phyloP scores from a whole-genome alignment of 2,888 invertebrate species.

The Lithophane ornitopus region DNA sequence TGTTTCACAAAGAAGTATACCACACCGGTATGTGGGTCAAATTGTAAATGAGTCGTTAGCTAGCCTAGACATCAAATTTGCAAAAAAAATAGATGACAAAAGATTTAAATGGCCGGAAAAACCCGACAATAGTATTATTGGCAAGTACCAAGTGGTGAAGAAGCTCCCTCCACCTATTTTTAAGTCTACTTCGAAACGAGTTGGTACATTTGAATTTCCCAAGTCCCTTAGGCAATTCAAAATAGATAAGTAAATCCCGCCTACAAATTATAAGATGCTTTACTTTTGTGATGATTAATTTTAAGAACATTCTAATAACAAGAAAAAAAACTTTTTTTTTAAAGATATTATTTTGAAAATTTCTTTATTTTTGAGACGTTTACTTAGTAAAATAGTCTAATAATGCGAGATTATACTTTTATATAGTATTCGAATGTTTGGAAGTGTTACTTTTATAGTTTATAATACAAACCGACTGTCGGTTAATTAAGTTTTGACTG shows the following conservation, averaged over 20 bases:
- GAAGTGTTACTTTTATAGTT: too few relatives aligned
- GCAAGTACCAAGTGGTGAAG: slow-evolving; percentile 56
- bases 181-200: slow-evolving; percentile 40
- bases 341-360: too few relatives aligned
- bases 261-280: too few relatives aligned
- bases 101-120: slow-evolving; percentile 64
- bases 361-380: too few relatives aligned
- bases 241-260: slow-evolving; percentile 33
- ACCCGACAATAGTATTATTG: slow-evolving; percentile 55
- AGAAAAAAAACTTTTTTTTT: too few relatives aligned
- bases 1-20: slow-evolving; percentile 56
- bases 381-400: too few relatives aligned
- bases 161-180: slow-evolving; percentile 57
- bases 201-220: slow-evolving; percentile 53
- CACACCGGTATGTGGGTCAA: slow-evolving; percentile 63
- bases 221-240: slow-evolving; percentile 59
- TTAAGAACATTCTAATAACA: too few relatives aligned
- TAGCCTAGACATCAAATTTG: slow-evolving; percentile 60
- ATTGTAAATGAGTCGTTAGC: slow-evolving; percentile 46
- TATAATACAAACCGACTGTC: too few relatives aligned
- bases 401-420: too few relatives aligned
- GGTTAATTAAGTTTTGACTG: too few relatives aligned
- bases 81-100: slow-evolving; percentile 61
- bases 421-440: too few relatives aligned
- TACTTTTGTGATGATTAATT: too few relatives aligned